These are phyloP conservation scores for Goniozus legneri DNA, from an alignment of 1,140 invertebrate genomes.

Conservation along the genomic window DNA sequence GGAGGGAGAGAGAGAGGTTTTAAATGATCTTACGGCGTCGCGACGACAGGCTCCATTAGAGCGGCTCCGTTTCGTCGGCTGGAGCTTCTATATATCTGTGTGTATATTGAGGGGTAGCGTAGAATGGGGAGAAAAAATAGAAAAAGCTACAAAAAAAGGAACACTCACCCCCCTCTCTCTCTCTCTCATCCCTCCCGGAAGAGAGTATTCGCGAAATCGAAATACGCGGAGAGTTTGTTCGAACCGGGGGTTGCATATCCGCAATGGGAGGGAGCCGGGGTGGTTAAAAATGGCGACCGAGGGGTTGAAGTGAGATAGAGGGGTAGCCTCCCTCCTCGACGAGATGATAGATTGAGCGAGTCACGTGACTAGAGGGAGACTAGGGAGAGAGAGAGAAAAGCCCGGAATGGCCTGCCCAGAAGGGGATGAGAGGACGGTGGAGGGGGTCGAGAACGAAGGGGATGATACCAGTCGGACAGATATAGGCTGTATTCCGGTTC, in stretches of 20 bases:
- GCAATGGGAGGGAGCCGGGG: slow-evolving; percentile 13
- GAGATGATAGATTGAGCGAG: slow-evolving; percentile 9
- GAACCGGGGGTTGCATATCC: no score
- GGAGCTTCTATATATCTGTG: no score
- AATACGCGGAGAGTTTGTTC: no score
- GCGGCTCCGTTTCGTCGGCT: slow-evolving; percentile 18
- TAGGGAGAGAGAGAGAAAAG: slow-evolving; percentile 9
- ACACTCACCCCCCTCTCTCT: no score
- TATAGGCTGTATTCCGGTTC: no score
- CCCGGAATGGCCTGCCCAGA: slow-evolving; percentile 9
- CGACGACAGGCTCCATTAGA: slow-evolving; percentile 25
- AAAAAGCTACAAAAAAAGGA: no score
- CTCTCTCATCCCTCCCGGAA: no score
- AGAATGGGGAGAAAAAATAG: no score
- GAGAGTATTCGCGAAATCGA: no score
- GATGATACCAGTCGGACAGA: no score
- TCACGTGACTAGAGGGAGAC: slow-evolving; percentile 3
- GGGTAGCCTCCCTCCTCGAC: slow-evolving; percentile 15
- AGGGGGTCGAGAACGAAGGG: background rate
- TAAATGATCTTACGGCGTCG: slow-evolving; percentile 20
- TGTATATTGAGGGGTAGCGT: no score
- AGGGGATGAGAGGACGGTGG: slow-evolving; percentile 23
- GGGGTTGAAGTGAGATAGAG: slow-evolving; percentile 10
- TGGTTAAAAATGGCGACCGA: slow-evolving; percentile 11
- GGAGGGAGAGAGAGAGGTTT: slow-evolving; percentile 7